phyloP scores from a whole-genome alignment of 2,113 vertebrate genomes.

The Indicator maculatus region DNA sequence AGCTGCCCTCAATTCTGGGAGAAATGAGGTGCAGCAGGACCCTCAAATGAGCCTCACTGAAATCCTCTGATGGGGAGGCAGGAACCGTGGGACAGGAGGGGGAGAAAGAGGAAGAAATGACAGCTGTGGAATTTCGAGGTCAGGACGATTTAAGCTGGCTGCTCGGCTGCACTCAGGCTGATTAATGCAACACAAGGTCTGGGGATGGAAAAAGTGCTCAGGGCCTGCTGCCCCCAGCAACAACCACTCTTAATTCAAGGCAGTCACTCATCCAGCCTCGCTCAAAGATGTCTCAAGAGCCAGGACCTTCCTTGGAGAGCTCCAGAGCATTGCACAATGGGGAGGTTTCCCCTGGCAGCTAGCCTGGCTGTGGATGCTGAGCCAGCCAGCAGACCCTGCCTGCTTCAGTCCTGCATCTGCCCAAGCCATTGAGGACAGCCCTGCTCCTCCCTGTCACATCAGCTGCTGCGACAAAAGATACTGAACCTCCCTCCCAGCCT shows the following conservation, averaged over 20 bases:
- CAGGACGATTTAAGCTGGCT: background rate
- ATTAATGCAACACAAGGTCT: constrained; percentile 56
- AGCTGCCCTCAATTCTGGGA: background rate
- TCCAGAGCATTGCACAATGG: background rate
- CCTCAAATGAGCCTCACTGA: background rate
- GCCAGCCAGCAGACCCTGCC: constrained; percentile 11
- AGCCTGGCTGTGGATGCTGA: background rate
- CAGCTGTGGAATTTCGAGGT: constrained; percentile 1
- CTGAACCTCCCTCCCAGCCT: background rate
- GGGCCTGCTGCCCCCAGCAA: background rate
- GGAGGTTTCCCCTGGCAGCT: constrained; percentile 40
- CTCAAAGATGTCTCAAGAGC: constrained; percentile 34
- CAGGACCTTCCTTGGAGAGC: constrained; percentile 49
- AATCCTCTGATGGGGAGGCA: background rate
- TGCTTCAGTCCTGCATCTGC: background rate
- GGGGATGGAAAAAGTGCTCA: constrained; percentile 43
- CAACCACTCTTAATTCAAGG: background rate
- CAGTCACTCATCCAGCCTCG: background rate
- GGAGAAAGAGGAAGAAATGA: background rate
- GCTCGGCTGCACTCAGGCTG: constrained; percentile 3
- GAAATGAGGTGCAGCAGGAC: background rate
- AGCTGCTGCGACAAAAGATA: background rate
- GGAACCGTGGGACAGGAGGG: background rate
- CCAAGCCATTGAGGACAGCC: background rate
- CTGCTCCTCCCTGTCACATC: background rate